Evolutionary conservation across 2,113 vertebrate species (phyloP), one percentile per base, ranked within the genome.

Genomic region (Saguinus midas): DNA sequence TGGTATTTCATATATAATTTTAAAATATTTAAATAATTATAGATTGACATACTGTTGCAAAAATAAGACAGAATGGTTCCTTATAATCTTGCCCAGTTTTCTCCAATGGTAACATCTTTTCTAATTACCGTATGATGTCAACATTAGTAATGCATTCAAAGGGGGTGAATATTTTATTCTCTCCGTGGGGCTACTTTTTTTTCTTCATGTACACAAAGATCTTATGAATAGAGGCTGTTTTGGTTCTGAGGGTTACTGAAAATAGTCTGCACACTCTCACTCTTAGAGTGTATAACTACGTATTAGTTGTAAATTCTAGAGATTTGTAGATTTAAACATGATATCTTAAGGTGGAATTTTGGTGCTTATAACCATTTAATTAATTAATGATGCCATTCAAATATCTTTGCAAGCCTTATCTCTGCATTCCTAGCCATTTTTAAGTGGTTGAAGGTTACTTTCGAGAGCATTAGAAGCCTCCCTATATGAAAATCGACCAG

Each of bases 1-100:
- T 68, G 17, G 29, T 75, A 78, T 32, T 83, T 14, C 35, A 73
- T 68, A 32, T 58, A 73, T 79, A 43, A 29, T 29, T 43, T 3
- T 81, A 50, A 55, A 70, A 58, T 45, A 87, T 88, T 90, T 9
- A 76, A 95, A 87, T 89, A 75, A 82, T 72, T 92, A 37, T 58
- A 82, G 8, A 55, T 68, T 68, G n/a, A 21, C 6, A 68, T 57
- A 82, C 57, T n/a, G 0, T 37, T 58, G 2, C n/a, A 91, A 93
- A 81, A 50, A 73, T 76, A 48, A 55, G 83, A 40, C 27, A 61
- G 8, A 86, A 29, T 79, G 7, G 2, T 79, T 17, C 6, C 11
- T 80, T 85, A 32, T 75, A 25, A 7, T 12, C 57, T 82, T 57
- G 81, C 37, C 14, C 0, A 40, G 23, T 29, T 79, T 96, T 45